phyloP scores from a whole-genome alignment of 64 coral and sea anemone genomes.

The Montipora foliosa region DNA sequence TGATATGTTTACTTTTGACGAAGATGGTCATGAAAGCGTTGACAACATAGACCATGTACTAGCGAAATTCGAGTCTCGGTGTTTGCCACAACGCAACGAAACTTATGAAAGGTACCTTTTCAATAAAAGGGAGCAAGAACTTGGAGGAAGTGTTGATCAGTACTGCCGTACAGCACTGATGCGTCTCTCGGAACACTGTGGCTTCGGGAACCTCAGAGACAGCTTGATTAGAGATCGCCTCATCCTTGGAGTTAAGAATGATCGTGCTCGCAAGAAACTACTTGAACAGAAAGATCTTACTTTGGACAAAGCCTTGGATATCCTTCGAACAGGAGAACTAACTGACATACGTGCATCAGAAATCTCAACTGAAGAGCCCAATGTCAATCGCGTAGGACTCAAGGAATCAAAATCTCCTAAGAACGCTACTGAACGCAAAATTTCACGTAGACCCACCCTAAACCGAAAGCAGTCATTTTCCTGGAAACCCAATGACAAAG shows the following conservation, averaged over 20 bases:
- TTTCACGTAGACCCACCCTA: conserved; percentile 24
- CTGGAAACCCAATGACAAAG: not conserved
- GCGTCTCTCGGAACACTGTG: conserved; percentile 51
- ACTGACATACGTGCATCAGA: conserved; percentile 29
- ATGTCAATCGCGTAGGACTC: too few relatives aligned
- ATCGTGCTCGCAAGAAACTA: conserved; percentile 46
- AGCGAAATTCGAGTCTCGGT: conserved; percentile 60
- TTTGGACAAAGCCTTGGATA: conserved; percentile 68
- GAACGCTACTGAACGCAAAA: not conserved
- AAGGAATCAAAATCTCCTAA: too few relatives aligned
- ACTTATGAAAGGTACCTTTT: conserved; percentile 60
- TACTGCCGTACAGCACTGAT: conserved; percentile 47
- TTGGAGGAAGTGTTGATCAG: conserved; percentile 50
- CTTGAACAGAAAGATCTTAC: conserved; percentile 66
- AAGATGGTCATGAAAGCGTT: conserved; percentile 47
- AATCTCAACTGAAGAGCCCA: too few relatives aligned
- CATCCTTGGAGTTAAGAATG: conserved; percentile 62
- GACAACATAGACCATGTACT: conserved; percentile 40
- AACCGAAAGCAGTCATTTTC: too few relatives aligned
- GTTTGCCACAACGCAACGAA: conserved; percentile 46
- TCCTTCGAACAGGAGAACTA: conserved; percentile 45
- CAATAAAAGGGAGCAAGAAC: conserved; percentile 65
- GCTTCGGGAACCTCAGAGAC: conserved; percentile 33
- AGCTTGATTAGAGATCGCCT: conserved; percentile 58
- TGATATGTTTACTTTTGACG: conserved; percentile 1